phyloP scores from a whole-genome alignment of 2,797 vertebrate genomes.

The Sarcoramphus papa region DNA sequence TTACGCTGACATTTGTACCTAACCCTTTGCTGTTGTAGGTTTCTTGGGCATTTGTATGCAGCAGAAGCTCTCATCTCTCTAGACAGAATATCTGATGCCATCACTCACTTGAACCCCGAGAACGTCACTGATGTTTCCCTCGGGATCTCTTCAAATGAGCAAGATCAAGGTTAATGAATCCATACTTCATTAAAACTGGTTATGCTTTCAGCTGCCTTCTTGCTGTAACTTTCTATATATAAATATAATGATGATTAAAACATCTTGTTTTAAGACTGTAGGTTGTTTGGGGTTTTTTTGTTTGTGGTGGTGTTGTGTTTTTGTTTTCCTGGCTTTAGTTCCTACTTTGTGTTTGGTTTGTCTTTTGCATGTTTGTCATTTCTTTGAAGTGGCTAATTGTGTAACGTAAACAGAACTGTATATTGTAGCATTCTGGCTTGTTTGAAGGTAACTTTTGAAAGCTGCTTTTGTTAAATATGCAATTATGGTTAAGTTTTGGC shows the following conservation, averaged over 20 bases:
- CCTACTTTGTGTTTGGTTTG: neutral
- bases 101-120: conserved; percentile 94
- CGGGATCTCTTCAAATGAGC: conserved; percentile 88
- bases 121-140: conserved; percentile 95
- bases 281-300: neutral
- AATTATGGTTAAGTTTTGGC: neutral
- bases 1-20: neutral
- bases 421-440: neutral
- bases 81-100: conserved; percentile 98
- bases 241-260: neutral
- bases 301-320: neutral
- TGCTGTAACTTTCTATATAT: conserved; percentile 13
- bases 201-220: conserved; percentile 32
- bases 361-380: neutral
- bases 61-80: conserved; percentile 98
- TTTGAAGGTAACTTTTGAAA: neutral
- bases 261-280: neutral
- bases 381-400: neutral
- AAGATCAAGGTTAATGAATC: conserved; percentile 89
- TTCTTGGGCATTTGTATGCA: conserved; percentile 95
- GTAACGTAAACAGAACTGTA: neutral
- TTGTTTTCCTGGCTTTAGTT: neutral
- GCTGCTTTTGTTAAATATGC: neutral
- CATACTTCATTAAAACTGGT: conserved; percentile 44
- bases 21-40: conserved; percentile 75